A percentile compares a stretch with the other conserved stretches of the same genome.
These are phyloP conservation scores for Bugula neritina DNA, from an alignment of 2,888 invertebrate genomes.

Conservation along the genomic window DNA sequence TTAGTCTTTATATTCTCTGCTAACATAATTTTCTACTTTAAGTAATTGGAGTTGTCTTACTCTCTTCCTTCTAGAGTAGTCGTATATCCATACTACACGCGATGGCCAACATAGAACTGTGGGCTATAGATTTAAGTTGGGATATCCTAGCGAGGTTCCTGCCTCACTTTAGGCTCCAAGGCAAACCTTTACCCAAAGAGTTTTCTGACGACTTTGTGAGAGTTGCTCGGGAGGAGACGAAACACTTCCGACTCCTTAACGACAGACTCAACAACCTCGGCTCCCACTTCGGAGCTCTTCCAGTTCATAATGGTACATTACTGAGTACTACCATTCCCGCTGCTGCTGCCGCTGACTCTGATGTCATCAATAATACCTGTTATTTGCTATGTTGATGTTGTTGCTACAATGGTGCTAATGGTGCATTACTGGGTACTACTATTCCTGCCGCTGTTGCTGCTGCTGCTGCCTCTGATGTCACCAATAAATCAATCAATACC, in stretches of 20 bases:
- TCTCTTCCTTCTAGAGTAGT: slow-evolving; percentile 30
- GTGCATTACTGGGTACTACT: slow-evolving; percentile 19
- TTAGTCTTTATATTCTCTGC: no score
- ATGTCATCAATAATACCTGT: no score
- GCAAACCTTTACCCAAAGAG: slow-evolving; percentile 30
- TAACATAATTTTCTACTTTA: no score
- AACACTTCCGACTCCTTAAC: slow-evolving; percentile 32
- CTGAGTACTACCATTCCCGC: no score
- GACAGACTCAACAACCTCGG: slow-evolving; percentile 31
- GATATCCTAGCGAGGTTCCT: slow-evolving; percentile 32
- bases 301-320: slow-evolving; percentile 33
- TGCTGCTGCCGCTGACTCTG: no score
- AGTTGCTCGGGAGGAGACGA: slow-evolving; percentile 33
- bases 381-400: no score
- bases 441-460: no score
- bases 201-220: slow-evolving; percentile 34
- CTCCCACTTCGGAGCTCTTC: slow-evolving; percentile 33
- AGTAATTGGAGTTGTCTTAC: no score
- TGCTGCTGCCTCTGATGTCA: no score
- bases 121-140: slow-evolving; percentile 34
- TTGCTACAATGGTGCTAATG: no score
- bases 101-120: slow-evolving; percentile 34
- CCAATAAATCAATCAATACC: no score
- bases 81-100: slow-evolving; percentile 33
- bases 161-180: slow-evolving; percentile 22